Evolutionary conservation across 2,113 vertebrate species (phyloP), one percentile per base, ranked within the genome.

Genomic region (Pluvialis apricaria): DNA sequence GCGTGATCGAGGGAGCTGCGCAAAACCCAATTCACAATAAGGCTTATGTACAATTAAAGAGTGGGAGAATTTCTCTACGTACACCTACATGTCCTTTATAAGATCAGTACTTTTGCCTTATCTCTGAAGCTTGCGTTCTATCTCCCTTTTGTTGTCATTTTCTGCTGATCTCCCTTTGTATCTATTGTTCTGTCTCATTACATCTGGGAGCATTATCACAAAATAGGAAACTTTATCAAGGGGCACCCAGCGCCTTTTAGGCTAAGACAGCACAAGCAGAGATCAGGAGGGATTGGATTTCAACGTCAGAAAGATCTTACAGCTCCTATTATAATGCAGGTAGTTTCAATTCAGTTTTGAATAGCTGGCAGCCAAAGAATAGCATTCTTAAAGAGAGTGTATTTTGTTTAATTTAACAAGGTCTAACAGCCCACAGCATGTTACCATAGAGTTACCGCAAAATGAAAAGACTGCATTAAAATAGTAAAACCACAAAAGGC

Each of bases 331-430:
- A 88, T 86, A 96, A 94, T 79, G 86, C 93, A 97, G 90, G 95
- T 85, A 96, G 95, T 70, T 93, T 95, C 95, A 88, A 92, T 96
- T 97, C 84, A 10, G 70, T 77, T 94, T 88, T 95, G 91, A 97
- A 95, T 96, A 97, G 95, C 95, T 97, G 92, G 94, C 96, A 97
- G 91, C 90, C 82, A 86, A 91, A 96, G 94, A 97, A 97, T 94
- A 95, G 81, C 91, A 93, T 94, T 89, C 89, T 91, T 96, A 81
- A 97, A 97, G 92, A 80, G 95, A 92, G 58, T 77, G 86, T 89
- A 93, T 96, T 97, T 96, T 96, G 94, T 90, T 97, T 98, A 97
- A 97, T 96, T 96, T 97, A 97, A 96, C 96, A 95, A 94, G 94
- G 95, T 92, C 94, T 94, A 96, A 94, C 92, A 96, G 96, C 94